Base-by-base conservation (phyloP, 2,797 vertebrate genomes). In the Enteromius trimaculatus region DNA sequence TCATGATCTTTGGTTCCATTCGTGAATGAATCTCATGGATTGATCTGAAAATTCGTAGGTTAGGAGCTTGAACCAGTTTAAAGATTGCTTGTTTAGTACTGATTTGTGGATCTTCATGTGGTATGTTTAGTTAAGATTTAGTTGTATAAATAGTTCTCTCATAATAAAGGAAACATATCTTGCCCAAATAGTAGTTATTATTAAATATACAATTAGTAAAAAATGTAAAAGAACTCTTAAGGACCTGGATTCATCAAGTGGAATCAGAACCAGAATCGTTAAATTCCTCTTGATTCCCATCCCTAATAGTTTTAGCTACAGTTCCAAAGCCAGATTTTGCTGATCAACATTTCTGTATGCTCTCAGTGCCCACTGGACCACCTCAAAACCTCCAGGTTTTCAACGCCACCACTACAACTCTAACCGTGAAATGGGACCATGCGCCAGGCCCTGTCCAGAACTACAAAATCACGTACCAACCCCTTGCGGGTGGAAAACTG, bases 381-480 rank as follows among this genome's bases (percentile, higher is more conserved):
- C 97, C 98, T 26, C 92, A 94, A 49, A 99, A 99, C 89, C 90
- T 99, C 86, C 95, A 95, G 84, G 96, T 99, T 16, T 95, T 96
- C 85, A 99, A 99, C 26, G 96, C 96, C 84, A 98, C 97, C 80
- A 95, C 95, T 44, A 93, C 94, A 85, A 91, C 96, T 37, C 90
- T 99, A 89, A 94, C 96, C 0, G 92, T 96, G 26, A 97, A 95
- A 90, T 99, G 98, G 98, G 98, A 98, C 71, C 92, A 94, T 0
- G 96, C 97, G 21, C 95, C 94, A 1, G 96, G 97, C 3, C 92
- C 94, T 1, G 96, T 97, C 51, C 95, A 96, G 91, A 96, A 94
- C 92, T 99, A 99, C 92, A 95, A 91, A 89, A 91, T 99, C 89
- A 92, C 88, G 6, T 97, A 96, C 84, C 91, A 90, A 53, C 95